A percentile compares a stretch with the other conserved stretches of the same genome.
Evolutionary conservation across 1,140 invertebrate genomes (phyloP).

Genomic region (Orchestia grillus): DNA sequence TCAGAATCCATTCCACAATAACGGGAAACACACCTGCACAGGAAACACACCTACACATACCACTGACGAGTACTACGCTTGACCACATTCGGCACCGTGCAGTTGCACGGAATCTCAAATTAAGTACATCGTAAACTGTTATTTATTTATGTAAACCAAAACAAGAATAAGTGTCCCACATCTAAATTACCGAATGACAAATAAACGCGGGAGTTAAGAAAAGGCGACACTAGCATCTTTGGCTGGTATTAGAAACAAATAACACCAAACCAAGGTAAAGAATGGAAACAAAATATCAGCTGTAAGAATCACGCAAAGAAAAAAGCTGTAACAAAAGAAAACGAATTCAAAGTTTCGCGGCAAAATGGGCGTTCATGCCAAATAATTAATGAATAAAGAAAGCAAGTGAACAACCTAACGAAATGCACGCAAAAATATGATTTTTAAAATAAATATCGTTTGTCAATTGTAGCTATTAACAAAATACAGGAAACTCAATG

Average conservation of each 20-base stretch:
- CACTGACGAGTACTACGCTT: no score
- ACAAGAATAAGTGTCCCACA: background rate
- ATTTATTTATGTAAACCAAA: background rate
- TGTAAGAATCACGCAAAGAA: background rate
- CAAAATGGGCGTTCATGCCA: background rate
- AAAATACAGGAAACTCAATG: background rate
- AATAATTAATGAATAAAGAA: background rate
- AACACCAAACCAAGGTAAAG: background rate
- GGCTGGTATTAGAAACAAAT: slow-evolving; percentile 59
- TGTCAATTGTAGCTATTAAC: background rate
- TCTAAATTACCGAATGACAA: slow-evolving; percentile 58
- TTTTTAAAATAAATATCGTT: background rate
- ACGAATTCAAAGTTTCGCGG: background rate
- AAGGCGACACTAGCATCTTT: background rate
- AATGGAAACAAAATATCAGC: background rate
- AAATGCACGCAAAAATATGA: background rate
- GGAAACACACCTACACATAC: no score
- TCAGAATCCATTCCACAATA: no score
- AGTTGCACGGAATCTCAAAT: no score
- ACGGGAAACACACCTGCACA: no score
- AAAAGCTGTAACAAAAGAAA: background rate
- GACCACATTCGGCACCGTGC: no score
- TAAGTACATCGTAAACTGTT: no score
- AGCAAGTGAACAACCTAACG: background rate
- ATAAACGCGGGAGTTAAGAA: background rate